Evolutionary conservation across 2,888 invertebrate genomes (phyloP), one percentile per base, ranked within the genome.

Genomic region (Caenorhabditis uteleia): DNA sequence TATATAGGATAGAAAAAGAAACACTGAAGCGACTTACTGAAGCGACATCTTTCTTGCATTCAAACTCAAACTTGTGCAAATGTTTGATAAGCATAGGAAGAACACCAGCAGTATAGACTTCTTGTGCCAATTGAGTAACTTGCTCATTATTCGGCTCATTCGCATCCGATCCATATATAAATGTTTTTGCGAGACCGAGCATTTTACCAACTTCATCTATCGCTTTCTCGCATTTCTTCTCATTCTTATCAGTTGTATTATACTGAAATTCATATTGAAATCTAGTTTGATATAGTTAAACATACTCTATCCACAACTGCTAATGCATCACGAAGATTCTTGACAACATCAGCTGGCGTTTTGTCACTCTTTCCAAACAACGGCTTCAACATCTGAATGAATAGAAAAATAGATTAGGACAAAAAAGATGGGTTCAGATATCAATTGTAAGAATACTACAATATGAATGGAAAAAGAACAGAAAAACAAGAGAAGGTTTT

Each of bases 11-110:
- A 29, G 10, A 25, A 3, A 25, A 40, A 25, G 2, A 7, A 4
- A 25, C 23, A 5, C 14, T 12, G 5, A 16, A 10, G 10, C 23
- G 6, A 21, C 46, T 26, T 23, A 61, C 95, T 86, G 95, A 93
- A 68, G 95, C 97, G 75, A 97, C 97, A 88, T 99, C 98, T 86
- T 98, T 98, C 85, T 97, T 95, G 43, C 95, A 95, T 89, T 90
- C 90, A 84, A 90, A 90, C 82, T 90, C 90, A 78, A 90, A 88
- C 69, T 88, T 87, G 77, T 86, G 86, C 60, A 90, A 86, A 84
- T 89, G 89, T 87, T 93, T 91, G 85, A 98, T 93, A 70, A 99
- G 89, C 80, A 93, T 87, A 77, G 93, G 88, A 82, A 99, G 88
- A 81, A 97, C 88, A 86, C 95, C 93, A 84, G 92, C 92, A 86